Evolutionary conservation across 1,140 invertebrate species (phyloP).

Genomic region (Lepidostoma basale): DNA sequence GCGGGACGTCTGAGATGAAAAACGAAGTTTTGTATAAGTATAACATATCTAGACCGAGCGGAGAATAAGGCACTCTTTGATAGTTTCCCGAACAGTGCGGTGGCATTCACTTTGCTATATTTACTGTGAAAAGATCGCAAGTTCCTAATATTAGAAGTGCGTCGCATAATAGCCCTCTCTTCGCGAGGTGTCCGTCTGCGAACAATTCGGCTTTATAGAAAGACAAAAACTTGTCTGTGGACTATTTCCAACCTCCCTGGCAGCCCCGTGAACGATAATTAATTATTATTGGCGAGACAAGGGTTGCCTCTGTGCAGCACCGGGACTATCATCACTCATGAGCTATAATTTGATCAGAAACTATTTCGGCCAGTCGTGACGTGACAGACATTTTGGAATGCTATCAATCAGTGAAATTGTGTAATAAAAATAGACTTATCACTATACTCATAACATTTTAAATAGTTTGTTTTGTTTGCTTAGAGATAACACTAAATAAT

Average conservation of each 20-base stretch:
- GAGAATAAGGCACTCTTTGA: slow-evolving; percentile 45
- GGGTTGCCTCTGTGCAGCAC: slow-evolving; percentile 3
- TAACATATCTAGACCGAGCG: slow-evolving; percentile 18
- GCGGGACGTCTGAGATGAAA: slow-evolving; percentile 21
- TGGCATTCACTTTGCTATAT: slow-evolving; percentile 39
- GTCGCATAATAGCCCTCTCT: slow-evolving; percentile 36
- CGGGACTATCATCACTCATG: neutral
- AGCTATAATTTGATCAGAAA: neutral
- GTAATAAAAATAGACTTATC: no score
- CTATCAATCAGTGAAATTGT: slow-evolving; percentile 1
- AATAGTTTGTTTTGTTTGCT: no score
- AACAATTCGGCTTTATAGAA: slow-evolving; percentile 28
- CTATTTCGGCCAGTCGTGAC: neutral
- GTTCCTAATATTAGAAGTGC: slow-evolving; percentile 35
- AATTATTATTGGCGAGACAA: slow-evolving; percentile 29
- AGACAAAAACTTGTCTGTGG: slow-evolving; percentile 29
- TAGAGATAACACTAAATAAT: no score
- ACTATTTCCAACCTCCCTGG: slow-evolving; percentile 29
- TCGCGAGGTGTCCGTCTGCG: slow-evolving; percentile 31
- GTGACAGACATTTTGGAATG: neutral
- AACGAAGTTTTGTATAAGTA: slow-evolving; percentile 12
- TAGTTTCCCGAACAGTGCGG: slow-evolving; percentile 39
- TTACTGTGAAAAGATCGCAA: slow-evolving; percentile 39
- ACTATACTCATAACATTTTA: no score
- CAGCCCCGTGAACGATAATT: slow-evolving; percentile 27